Percentiles rank a stretch among this genome's conserved stretches.
These are phyloP conservation scores for Gadus chalcogrammus DNA, from an alignment of 2,113 vertebrate species.

Conservation along the genomic window DNA sequence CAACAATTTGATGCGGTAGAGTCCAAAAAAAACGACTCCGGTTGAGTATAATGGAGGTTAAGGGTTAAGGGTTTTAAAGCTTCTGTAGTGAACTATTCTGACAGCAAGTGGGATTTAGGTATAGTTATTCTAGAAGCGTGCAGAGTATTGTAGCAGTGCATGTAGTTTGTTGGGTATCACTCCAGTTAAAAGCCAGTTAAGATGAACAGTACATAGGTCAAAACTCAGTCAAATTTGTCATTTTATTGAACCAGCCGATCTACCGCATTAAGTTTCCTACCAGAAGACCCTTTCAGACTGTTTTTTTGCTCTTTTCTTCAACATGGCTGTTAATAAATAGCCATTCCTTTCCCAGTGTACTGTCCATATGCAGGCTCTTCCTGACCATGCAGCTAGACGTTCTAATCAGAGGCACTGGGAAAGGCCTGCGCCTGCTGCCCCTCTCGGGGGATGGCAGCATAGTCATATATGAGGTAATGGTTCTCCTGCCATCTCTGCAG, in stretches of 20 bases:
- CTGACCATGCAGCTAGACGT: not conserved
- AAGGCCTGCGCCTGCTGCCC: not conserved
- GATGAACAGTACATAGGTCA: not conserved
- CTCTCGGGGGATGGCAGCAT: not conserved
- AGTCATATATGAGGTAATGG: not conserved
- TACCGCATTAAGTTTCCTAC: not conserved
- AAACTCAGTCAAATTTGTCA: not conserved
- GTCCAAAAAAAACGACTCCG: constrained; percentile 13
- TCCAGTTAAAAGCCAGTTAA: not conserved
- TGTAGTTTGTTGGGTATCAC: no score
- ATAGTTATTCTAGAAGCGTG: no score
- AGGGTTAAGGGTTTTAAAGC: no score
- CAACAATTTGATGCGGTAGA: no score
- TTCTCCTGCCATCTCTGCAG: not conserved
- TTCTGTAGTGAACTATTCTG: no score
- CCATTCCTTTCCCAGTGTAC: not conserved
- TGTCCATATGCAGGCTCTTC: not conserved
- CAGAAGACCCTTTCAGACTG: not conserved
- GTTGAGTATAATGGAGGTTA: constrained; percentile 15
- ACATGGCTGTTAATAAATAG: not conserved
- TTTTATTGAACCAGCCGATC: not conserved
- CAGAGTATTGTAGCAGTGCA: no score
- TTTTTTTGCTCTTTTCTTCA: not conserved
- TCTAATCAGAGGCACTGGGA: not conserved
- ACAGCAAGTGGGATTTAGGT: no score